Conservation (phyloP, 2,113 vertebrate species). For the Platichthys flesus region DNA sequence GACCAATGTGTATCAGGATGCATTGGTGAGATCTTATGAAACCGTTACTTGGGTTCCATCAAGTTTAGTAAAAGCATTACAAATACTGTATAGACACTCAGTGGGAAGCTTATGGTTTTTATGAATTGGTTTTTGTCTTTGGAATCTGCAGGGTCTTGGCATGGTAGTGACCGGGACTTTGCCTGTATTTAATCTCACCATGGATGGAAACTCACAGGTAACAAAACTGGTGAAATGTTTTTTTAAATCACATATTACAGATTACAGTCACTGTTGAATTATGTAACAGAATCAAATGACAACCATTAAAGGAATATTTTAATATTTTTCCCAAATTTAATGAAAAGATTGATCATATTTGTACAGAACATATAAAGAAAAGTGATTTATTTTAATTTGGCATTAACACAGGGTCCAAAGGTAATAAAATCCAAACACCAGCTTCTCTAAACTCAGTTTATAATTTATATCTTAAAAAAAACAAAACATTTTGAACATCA, state of each 20-base stretch:
- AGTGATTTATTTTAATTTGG: too few relatives aligned
- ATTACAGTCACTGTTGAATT: background rate
- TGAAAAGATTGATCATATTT: too few relatives aligned
- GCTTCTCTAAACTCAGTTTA: too few relatives aligned
- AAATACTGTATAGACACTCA: background rate
- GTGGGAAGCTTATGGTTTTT: background rate
- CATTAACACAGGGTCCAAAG: too few relatives aligned
- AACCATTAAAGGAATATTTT: background rate
- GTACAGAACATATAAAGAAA: too few relatives aligned
- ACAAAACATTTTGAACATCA: too few relatives aligned
- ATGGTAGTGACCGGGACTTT: constrained; percentile 96
- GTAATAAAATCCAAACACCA: too few relatives aligned
- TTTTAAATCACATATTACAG: background rate
- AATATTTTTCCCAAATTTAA: background rate
- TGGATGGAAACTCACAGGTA: constrained; percentile 91
- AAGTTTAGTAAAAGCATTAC: background rate
- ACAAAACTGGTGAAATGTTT: constrained; percentile 16
- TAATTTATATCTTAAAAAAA: too few relatives aligned
- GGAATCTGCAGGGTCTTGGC: constrained; percentile 89
- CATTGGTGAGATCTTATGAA: constrained; percentile 85
- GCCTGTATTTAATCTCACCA: constrained; percentile 96
- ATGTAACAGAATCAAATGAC: background rate
- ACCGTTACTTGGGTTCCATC: background rate
- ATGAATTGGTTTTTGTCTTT: constrained; percentile 23
- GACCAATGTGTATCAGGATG: constrained; percentile 99